Base-by-base conservation (phyloP, 2,797 vertebrate genomes). In the Sebastes iracundus region DNA sequence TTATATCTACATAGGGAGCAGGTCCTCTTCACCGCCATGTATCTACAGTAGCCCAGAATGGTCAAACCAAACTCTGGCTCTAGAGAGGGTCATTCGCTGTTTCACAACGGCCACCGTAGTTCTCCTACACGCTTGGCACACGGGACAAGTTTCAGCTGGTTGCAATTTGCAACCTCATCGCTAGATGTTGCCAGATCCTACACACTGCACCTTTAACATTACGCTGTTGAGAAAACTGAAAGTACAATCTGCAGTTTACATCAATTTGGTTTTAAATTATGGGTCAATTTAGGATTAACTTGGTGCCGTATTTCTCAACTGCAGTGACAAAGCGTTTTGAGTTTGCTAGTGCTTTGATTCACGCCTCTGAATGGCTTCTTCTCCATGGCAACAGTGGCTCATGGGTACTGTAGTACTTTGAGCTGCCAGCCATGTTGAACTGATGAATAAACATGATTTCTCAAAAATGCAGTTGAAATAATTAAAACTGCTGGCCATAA, bases 371-470 rank as follows among this genome's bases (percentile, higher is more conserved):
- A 32, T n/a, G 30, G 12, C 53, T 58, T 56, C 22, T 63, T 55
- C 30, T 27, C 18, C 16, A n/a, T 22, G 30, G 22, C 16, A 42
- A 28, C 69, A 72, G 52, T 5, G 20, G 55, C 35, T 70, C 53
- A 70, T 58, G 14, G 16, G 11, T 27, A 64, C 4, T 16, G 11
- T 33, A 64, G 38, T 52, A 52, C 6, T 60, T 22, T 5, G 10
- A 22, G 5, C 16, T 1, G 1, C 23, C 8, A 0, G 3, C 1
- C 9, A 52, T 25, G 46, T 4, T 7, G 3, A 58, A 49, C 8
- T 61, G 2, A 52, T 28, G 32, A 62, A 11, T 10, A 46, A 46
- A 46, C 42, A 46, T 56, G 18, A 20, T 55, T 63, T 64, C 42
- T 72, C 33, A 59, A 7, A 23, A 49, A 64, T 28, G 1, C n/a